These are phyloP conservation scores for Diabrotica balteata DNA, from an alignment of 2,888 invertebrate species.

Conservation along the genomic window DNA sequence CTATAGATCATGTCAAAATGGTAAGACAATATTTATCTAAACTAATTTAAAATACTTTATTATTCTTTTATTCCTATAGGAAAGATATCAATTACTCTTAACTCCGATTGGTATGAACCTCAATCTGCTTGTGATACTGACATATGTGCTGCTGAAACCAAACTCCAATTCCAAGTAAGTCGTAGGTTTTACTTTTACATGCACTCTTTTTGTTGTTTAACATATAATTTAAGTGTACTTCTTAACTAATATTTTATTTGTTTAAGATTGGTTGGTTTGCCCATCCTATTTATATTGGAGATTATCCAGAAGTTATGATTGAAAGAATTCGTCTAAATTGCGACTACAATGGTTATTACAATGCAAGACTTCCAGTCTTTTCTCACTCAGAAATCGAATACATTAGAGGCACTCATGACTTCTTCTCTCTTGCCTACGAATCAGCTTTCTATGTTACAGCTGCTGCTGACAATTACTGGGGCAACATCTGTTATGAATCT, in stretches of 20 bases:
- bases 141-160: conserved; percentile 65
- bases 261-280: background rate
- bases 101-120: conserved; percentile 69
- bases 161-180: conserved; percentile 64
- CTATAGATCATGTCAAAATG: conserved; percentile 16
- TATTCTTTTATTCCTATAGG: conserved; percentile 12
- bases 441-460: background rate
- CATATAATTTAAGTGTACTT: no score
- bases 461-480: background rate
- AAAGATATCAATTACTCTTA: conserved; percentile 60
- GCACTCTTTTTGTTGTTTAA: no score
- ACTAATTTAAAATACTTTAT: background rate
- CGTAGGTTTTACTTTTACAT: background rate
- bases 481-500: background rate
- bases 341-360: background rate
- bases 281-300: background rate
- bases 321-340: background rate
- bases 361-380: background rate
- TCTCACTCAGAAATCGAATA: background rate
- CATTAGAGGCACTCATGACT: background rate
- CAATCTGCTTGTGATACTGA: conserved; percentile 64
- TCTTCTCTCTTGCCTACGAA: conserved; percentile 57
- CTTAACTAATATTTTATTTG: background rate
- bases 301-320: background rate
- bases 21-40: background rate